Conservation (phyloP, 2,113 vertebrate genomes). For the Entosphenus tridentatus region DNA sequence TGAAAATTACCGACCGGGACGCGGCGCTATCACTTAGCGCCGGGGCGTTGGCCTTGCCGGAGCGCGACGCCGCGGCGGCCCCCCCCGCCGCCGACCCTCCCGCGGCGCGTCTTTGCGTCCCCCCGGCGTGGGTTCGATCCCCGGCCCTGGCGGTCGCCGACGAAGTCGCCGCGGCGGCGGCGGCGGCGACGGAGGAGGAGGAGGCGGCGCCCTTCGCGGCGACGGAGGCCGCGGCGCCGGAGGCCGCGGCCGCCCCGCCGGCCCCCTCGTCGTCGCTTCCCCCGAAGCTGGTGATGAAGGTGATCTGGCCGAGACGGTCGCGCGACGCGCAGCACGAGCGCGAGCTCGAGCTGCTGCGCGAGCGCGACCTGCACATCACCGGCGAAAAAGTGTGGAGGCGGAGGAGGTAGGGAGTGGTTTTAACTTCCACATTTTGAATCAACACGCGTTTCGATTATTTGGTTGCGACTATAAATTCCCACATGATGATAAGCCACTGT, state of each 20-base stretch:
- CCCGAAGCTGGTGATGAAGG: slow-evolving; percentile 80
- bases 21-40: slow-evolving; percentile 64
- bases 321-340: slow-evolving; percentile 50
- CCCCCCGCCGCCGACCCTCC: too few relatives aligned
- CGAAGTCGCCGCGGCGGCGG: slow-evolving; percentile 14
- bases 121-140: too few relatives aligned
- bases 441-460: too few relatives aligned
- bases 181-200: slow-evolving; percentile 18
- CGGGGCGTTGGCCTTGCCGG: slow-evolving; percentile 18
- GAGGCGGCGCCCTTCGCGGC: slow-evolving; percentile 18
- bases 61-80: too few relatives aligned
- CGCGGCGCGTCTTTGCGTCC: too few relatives aligned
- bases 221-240: not conserved
- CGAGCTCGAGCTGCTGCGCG: slow-evolving; percentile 50
- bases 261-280: slow-evolving; percentile 65
- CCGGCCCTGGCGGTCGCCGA: too few relatives aligned
- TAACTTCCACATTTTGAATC: too few relatives aligned
- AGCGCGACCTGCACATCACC: slow-evolving; percentile 19
- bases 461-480: too few relatives aligned
- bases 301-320: slow-evolving; percentile 53
- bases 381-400: too few relatives aligned
- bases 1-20: slow-evolving; percentile 90
- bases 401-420: too few relatives aligned
- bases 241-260: slow-evolving; percentile 10
- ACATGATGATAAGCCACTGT: too few relatives aligned